Evolutionary conservation across 2,113 vertebrate genomes (phyloP), one percentile per base, ranked within the genome.

Genomic region (Poicephalus meyeri): DNA sequence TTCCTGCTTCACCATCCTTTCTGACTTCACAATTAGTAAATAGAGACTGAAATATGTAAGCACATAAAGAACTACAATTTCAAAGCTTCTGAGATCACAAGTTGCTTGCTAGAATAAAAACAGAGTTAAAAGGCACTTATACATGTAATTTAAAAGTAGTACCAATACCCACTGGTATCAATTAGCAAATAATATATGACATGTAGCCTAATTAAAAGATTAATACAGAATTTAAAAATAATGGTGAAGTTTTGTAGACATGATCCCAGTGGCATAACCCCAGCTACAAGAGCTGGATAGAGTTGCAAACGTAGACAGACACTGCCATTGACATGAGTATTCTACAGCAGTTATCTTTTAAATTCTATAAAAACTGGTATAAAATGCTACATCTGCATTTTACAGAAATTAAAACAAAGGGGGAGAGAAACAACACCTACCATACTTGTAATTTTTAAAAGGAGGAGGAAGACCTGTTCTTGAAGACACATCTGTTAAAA

Each of bases 401-500:
- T 76, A 91, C 7, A 14, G 86, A 66, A 46, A 80, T 35, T n/a
- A 94, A 88, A 69, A 93, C 11, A 89, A 63, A n/a, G 13, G 20
- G 13, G 56, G 21, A 58, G 55, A 76, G 93, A 91, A 61, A 31
- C 53, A 69, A 5, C 96, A 99, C 99, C 91, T 98, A 99, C 99
- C 99, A 47, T 99, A 99, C 24, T 95, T 97, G 89, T 98, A 98
- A 84, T 98, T 99, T 97, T 97, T 98, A 96, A 99, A 99, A 25
- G 99, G 99, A 64, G 98, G 98, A 50, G 99, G 98, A 72, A 99
- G 97, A 70, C 96, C 98, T 47, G 95, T 56, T 96, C 98, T 98
- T 44, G 97, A 96, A 80, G 97, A 80, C 41, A 99, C 83, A 95
- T 99, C 99, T 99, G 72, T 35, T 80, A 97, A 96, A 97, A 87